Evolutionary conservation across 2,888 invertebrate genomes (phyloP), one percentile per base, ranked within the genome.

Genomic region (Julus scanicus): DNA sequence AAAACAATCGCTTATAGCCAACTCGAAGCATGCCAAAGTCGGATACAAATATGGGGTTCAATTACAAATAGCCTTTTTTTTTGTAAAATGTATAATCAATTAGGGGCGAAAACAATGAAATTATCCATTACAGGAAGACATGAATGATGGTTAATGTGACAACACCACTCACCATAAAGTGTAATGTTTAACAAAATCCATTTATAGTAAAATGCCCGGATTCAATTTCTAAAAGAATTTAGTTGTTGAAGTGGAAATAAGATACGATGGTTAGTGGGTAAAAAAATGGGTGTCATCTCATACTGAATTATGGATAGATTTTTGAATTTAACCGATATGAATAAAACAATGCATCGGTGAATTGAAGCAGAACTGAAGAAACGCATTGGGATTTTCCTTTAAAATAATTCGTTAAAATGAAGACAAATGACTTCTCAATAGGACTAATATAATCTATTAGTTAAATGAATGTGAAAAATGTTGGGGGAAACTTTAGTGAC

Each of bases 131-230:
- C 80, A 37, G 37, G 20, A 71, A 20, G 63, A 20, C 80, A 29
- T 80, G 80, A 80, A 80, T 37, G 80, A 15, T 80, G 80, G 80
- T 37, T 80, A 80, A 80, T 80, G 80, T 37, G 80, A 80, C 80
- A 37, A 37, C 29, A 13, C 37, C 80, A 80, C 80, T 80, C 80
- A 80, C 80, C 80, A 80, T 80, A 80, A 80, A 80, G 80, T 80
- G 37, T 80, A 37, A 80, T 80, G 80, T 80, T 80, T 37, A 80
- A 80, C 29, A 80, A 80, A 80, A 80, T 37, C 37, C 80, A 80
- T 80, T 80, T 80, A 80, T 80, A 80, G 37, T 15, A 29, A 80
- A 80, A 80, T 80, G 15, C 13, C 15, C 80, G 37, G 80, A 39
- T 80, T 80, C 80, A 80, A 80, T 80, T 39, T 80, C 80, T 37